A percentile compares a stretch with the other conserved stretches of the same genome.
Conservation (phyloP, 2,113 vertebrate species). For the Phrynosoma platyrhinos region DNA sequence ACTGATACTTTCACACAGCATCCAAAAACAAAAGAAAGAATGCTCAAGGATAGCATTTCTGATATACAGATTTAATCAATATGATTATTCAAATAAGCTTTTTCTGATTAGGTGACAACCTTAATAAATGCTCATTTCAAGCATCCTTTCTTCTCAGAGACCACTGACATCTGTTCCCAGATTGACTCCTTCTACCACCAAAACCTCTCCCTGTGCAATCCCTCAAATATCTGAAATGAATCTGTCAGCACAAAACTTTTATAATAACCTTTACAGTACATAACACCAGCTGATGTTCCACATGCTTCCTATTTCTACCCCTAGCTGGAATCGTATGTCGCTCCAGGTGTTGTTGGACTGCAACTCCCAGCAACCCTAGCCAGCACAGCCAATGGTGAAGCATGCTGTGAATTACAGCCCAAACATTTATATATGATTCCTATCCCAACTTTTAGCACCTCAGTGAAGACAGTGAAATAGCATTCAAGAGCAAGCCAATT, state of each 20-base stretch:
- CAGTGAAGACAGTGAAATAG: neutral
- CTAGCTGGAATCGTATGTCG: no score
- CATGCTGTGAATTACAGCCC: no score
- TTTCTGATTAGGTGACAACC: neutral
- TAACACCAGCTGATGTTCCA: neutral
- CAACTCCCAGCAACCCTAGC: no score
- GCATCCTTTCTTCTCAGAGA: neutral
- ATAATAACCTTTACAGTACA: neutral
- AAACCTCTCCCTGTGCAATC: neutral
- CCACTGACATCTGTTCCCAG: no score
- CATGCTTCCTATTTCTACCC: neutral
- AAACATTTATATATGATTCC: neutral
- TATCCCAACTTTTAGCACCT: neutral
- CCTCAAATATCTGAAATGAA: neutral
- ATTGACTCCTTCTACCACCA: neutral
- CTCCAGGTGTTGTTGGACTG: no score
- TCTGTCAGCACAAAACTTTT: neutral
- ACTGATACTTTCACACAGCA: neutral
- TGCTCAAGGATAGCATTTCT: neutral
- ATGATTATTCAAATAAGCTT: no score
- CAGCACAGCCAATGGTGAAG: no score
- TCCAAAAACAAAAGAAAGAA: neutral
- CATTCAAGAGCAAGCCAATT: neutral
- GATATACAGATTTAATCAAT: neutral
- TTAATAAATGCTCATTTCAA: neutral